Evolutionary conservation across 2,113 vertebrate species (phyloP).

Genomic region (Alexandromys fortis): DNA sequence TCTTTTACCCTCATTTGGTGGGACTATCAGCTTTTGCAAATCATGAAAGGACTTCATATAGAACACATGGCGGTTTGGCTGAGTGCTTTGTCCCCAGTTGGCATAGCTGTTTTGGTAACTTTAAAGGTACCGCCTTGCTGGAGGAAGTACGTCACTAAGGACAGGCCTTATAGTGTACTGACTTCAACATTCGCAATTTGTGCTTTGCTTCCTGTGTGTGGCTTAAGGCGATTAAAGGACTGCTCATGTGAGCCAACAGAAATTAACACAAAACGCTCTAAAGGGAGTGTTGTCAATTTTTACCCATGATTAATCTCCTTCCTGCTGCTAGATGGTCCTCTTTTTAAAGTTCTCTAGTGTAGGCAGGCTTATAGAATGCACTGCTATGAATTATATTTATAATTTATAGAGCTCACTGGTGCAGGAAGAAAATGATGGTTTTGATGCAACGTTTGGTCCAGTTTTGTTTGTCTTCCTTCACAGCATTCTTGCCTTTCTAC

Average conservation of each 20-base stretch:
- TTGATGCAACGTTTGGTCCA: neutral
- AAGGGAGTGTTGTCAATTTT: neutral
- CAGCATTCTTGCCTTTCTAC: neutral
- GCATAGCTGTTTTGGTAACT: neutral
- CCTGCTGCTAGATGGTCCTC: neutral
- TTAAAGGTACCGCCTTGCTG: neutral
- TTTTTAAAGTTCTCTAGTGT: neutral
- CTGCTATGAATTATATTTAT: neutral
- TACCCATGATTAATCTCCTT: neutral
- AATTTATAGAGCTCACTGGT: neutral
- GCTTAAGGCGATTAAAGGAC: neutral
- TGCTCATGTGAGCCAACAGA: neutral
- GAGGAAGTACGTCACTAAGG: neutral
- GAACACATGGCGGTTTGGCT: neutral
- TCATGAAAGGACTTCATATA: neutral
- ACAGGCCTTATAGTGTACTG: neutral
- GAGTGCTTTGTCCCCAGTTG: neutral
- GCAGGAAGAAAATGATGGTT: neutral
- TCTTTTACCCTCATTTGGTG: neutral
- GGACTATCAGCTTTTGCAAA: neutral
- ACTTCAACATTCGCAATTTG: neutral
- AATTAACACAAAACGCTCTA: neutral
- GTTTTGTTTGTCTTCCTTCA: conserved; percentile 7
- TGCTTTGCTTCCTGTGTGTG: neutral
- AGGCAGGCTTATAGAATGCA: neutral